These are phyloP conservation scores for Danio aesculapii DNA, from an alignment of 2,797 vertebrate genomes.

Conservation along the genomic window DNA sequence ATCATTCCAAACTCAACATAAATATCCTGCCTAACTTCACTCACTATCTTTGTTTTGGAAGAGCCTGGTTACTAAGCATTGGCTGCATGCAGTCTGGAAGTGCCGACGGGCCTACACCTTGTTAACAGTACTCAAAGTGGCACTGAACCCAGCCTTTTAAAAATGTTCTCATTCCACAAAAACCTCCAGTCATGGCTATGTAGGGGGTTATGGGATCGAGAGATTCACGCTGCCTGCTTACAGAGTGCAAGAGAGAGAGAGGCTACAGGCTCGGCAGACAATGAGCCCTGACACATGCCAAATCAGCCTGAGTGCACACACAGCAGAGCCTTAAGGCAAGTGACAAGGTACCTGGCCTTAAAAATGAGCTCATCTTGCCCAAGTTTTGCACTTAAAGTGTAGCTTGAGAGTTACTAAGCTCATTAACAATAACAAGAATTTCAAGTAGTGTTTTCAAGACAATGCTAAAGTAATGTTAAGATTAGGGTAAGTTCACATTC, in stretches of 20 bases:
- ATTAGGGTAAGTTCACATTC: neutral
- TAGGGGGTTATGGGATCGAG: conserved; percentile 3
- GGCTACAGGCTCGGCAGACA: conserved; percentile 6
- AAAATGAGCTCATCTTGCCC: conserved; percentile 37
- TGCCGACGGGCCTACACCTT: conserved; percentile 28
- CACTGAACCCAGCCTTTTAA: conserved; percentile 35
- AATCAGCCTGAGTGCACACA: conserved; percentile 42
- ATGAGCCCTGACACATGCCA: conserved; percentile 43
- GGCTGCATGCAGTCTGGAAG: conserved; percentile 14
- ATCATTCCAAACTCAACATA: too few relatives aligned
- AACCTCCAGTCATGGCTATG: conserved; percentile 6
- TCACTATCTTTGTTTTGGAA: too few relatives aligned
- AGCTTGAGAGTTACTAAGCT: conserved; percentile 20
- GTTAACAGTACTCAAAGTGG: conserved; percentile 32
- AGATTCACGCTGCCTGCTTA: neutral
- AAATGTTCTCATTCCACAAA: conserved; percentile 33
- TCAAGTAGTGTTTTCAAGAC: neutral
- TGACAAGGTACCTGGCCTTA: conserved; percentile 42
- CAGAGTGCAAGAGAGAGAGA: neutral
- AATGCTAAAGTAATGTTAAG: neutral
- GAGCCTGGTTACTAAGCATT: conserved; percentile 1
- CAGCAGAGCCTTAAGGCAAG: conserved; percentile 39
- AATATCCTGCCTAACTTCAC: too few relatives aligned
- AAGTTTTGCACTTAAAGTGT: conserved; percentile 32
- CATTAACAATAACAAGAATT: conserved; percentile 36